Evolutionary conservation across 2,888 invertebrate species (phyloP), one percentile per base, ranked within the genome.

Genomic region (Metopia argyrocephala): DNA sequence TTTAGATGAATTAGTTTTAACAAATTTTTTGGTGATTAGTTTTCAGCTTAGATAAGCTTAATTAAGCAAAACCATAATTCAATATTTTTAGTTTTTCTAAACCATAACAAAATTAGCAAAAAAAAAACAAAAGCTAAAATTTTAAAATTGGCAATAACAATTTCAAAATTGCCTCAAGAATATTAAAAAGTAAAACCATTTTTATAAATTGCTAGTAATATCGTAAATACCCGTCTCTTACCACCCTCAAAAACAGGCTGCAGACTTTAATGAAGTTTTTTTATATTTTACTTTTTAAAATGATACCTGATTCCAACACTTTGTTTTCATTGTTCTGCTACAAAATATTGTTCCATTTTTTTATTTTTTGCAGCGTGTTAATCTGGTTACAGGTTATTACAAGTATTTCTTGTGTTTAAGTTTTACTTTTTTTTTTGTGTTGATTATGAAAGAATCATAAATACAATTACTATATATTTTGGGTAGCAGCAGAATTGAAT

Each of bases 151-250:
- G 12, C 15, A 12, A 6, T 15, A 38, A 38, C n/a, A n/a, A n/a
- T n/a, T n/a, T 12, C 38, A 52, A 61, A 64, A 75, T 75, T 21
- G 61, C 79, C 75, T 56, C 25, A 65, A 79, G 79, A 70, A 61
- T 66, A 70, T 70, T 71, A 15, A 76, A 76, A 79, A 71, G 71
- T 64, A 69, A 79, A 79, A 74, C 21, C 48, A 64, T 57, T 59
- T 25, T n/a, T n/a, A n/a, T 23, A 15, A 15, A 28, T 28, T 52
- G 9, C 21, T 52, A 4, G 52, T n/a, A n/a, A n/a, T n/a, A n/a
- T n/a, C n/a, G n/a, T n/a, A n/a, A n/a, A n/a, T n/a, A n/a, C n/a
- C n/a, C 15, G 2, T 18, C 2, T 23, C 21, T 5, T 5, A 18
- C 9, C 38, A 12, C 38, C 38, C 38, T 38, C 38, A 38, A 38